These are phyloP conservation scores for Drosophila elegans DNA, from an alignment of 1,140 invertebrate species.

Conservation along the genomic window DNA sequence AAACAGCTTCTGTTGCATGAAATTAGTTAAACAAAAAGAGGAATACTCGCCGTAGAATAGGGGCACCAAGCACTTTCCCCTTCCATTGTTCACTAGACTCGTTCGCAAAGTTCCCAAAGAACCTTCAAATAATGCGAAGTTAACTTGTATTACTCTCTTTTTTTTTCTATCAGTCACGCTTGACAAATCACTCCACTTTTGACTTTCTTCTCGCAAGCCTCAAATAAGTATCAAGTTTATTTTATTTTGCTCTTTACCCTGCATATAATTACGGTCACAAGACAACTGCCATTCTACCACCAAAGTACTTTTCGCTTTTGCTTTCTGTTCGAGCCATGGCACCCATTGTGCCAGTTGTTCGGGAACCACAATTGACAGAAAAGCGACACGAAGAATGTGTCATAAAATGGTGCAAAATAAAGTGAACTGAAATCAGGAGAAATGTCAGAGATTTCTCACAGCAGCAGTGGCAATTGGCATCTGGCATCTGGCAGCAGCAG, in stretches of 20 bases:
- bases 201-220: constrained; percentile 43
- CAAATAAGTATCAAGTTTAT: constrained; percentile 15
- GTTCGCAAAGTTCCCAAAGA: constrained; percentile 16
- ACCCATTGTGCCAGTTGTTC: constrained; percentile 21
- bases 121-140: not conserved
- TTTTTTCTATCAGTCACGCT: constrained; percentile 13
- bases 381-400: constrained; percentile 48
- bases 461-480: constrained; percentile 36
- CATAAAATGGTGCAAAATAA: constrained; percentile 59
- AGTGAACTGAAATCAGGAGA: constrained; percentile 52
- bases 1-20: constrained; percentile 49
- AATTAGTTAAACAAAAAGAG: constrained; percentile 27
- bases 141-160: constrained; percentile 9
- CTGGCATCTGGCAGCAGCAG: constrained; percentile 30
- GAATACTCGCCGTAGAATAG: not conserved
- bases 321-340: constrained; percentile 28
- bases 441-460: constrained; percentile 60
- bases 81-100: not conserved
- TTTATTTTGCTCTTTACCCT: constrained; percentile 13
- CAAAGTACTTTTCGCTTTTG: constrained; percentile 45
- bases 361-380: constrained; percentile 33
- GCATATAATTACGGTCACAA: constrained; percentile 53
- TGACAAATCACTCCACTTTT: constrained; percentile 30
- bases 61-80: constrained; percentile 15
- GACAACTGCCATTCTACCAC: constrained; percentile 26